Percentiles rank a stretch among this genome's conserved stretches.
Evolutionary conservation across 2,113 vertebrate genomes (phyloP).

Genomic region (Oryzias melastigma): DNA sequence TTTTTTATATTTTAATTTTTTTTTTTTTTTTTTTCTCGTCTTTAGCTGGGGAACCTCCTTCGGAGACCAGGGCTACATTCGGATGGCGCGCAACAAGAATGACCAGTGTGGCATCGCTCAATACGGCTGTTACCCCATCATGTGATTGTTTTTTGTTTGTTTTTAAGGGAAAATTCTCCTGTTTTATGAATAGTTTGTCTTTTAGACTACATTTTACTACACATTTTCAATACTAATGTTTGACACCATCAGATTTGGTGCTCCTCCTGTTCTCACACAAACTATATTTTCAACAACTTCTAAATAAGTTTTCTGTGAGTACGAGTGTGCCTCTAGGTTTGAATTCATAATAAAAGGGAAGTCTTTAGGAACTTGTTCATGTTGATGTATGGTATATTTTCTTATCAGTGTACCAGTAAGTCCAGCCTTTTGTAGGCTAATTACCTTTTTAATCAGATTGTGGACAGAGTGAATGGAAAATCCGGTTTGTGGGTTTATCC

Average conservation of each 20-base stretch:
- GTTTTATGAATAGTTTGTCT: not conserved
- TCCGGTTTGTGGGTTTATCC: slow-evolving; percentile 18
- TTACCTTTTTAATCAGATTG: not conserved
- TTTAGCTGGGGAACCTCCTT: slow-evolving; percentile 72
- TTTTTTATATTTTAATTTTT: not conserved
- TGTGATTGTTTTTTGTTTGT: slow-evolving; percentile 41
- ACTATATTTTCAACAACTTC: not conserved
- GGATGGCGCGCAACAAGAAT: slow-evolving; percentile 74
- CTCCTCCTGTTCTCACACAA: not conserved
- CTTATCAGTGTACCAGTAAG: not conserved
- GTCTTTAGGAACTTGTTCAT: too few species aligned
- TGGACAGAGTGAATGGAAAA: not conserved
- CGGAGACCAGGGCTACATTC: slow-evolving; percentile 79
- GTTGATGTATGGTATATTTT: too few species aligned
- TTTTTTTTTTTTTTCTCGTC: not conserved
- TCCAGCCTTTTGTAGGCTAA: not conserved
- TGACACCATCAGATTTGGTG: not conserved
- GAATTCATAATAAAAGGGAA: slow-evolving; percentile 10
- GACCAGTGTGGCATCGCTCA: slow-evolving; percentile 79
- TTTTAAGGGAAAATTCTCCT: not conserved
- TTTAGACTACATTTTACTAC: not conserved
- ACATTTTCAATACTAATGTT: slow-evolving; percentile 10
- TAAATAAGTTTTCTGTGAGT: not conserved
- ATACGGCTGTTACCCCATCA: slow-evolving; percentile 65
- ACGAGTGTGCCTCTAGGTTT: not conserved